A percentile compares a stretch with the other conserved stretches of the same genome.
Evolutionary conservation across 2,888 invertebrate genomes (phyloP).

Genomic region (Eurytoma californica): DNA sequence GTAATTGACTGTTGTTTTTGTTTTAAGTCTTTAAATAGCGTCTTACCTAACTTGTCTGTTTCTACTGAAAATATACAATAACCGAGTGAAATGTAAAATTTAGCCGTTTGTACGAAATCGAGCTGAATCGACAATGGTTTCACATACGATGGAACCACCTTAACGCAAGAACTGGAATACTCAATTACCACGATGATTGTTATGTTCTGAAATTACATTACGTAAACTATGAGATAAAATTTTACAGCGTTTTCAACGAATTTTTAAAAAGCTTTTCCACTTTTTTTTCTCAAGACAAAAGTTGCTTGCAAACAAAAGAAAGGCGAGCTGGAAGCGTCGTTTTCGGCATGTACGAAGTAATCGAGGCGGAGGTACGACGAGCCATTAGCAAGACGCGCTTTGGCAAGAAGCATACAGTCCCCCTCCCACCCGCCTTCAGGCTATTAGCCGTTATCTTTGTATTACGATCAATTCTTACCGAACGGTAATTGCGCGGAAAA

Average conservation of each 20-base stretch:
- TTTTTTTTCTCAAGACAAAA: neutral
- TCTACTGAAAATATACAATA: no score
- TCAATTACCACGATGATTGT: no score
- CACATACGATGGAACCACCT: no score
- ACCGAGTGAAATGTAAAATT: no score
- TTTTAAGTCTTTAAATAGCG: no score
- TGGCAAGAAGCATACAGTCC: neutral
- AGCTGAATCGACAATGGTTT: no score
- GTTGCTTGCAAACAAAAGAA: neutral
- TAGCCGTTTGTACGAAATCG: no score
- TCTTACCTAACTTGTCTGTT: no score
- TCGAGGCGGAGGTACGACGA: slow-evolving; percentile 48
- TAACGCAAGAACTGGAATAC: no score
- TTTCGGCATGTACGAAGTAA: slow-evolving; percentile 23
- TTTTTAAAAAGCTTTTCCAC: neutral
- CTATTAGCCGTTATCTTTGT: slow-evolving; percentile 67
- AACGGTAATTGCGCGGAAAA: slow-evolving; percentile 64
- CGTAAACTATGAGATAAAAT: no score
- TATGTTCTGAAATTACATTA: no score
- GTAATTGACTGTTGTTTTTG: no score
- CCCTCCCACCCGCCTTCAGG: slow-evolving; percentile 29
- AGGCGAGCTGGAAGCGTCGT: neutral
- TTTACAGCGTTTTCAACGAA: neutral
- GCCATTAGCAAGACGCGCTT: slow-evolving; percentile 56
- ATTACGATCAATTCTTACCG: slow-evolving; percentile 66